Evolutionary conservation across 2,797 vertebrate genomes (phyloP), one percentile per base, ranked within the genome.

Genomic region (Rhyacichthys aspro): DNA sequence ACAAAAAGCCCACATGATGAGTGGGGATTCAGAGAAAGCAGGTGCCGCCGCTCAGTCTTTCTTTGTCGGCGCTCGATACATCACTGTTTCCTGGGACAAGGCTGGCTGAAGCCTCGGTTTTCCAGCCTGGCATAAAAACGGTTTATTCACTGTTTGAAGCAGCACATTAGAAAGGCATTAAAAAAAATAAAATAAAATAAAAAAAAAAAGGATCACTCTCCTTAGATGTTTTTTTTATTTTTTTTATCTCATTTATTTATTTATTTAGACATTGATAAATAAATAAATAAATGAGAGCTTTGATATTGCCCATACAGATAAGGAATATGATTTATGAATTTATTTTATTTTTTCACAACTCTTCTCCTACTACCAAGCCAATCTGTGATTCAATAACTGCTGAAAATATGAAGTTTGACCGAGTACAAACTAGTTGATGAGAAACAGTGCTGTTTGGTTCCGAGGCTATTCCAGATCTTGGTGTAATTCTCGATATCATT

Each of bases 401-500:
- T 19, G 44, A 74, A 65, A 62, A 74, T 68, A 53, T 56, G 62
- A 63, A 77, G 79, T 79, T 70, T 48, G 59, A n/a, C n/a, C n/a
- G 68, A 74, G 70, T 74, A 63, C 55, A 70, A 77, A 75, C 59
- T 61, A 67, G 70, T 74, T 80, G 59, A 44, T 8, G 47, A 61
- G 8, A 63, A 74, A 59, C 61, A 34, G 67, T 41, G 72, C n/a
- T 34, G n/a, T 56, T 79, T 69, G 68, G 71, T 81, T 86, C 61
- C 67, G 64, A 66, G 72, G 70, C 76, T 63, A 83, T 85, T 80
- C 76, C 79, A 69, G 65, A 78, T 70, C 76, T 78, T 60, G 60
- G 68, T 68, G 55, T 79, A 69, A 49, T 69, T 72, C 78, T 84
- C 65, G 74, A 70, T 81, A 77, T 89, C 80, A 80, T 86, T 88